These are phyloP conservation scores for Micrastur ruficollis DNA, from an alignment of 2,797 vertebrate genomes.

Conservation along the genomic window DNA sequence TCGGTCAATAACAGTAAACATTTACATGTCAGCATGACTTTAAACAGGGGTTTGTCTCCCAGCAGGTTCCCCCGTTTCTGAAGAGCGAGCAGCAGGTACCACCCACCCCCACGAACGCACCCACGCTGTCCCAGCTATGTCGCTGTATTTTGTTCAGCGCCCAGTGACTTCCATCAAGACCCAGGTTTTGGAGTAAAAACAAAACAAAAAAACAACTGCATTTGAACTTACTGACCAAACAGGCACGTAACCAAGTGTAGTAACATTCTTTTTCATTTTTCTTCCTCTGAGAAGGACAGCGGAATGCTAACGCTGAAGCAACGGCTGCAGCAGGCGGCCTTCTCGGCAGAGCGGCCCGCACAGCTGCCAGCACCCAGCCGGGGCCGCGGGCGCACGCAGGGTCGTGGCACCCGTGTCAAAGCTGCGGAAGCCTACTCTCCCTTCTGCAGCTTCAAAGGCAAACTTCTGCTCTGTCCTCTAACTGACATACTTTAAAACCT, in stretches of 20 bases:
- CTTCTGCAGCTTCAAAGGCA: not conserved
- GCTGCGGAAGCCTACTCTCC: not conserved
- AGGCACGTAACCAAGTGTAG: not conserved
- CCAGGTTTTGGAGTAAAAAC: not conserved
- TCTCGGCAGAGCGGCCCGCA: not conserved
- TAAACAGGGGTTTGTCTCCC: not conserved
- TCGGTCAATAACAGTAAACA: not conserved
- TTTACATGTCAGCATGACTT: not conserved
- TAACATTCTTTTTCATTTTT: not conserved
- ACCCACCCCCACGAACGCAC: accelerated
- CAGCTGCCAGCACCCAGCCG: not conserved
- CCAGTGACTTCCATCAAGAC: not conserved
- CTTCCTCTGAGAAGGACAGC: not conserved
- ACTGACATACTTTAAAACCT: not conserved
- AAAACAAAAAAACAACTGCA: not conserved
- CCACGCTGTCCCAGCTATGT: not conserved
- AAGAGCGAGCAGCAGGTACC: not conserved
- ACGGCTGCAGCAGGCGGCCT: not conserved
- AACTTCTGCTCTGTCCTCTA: not conserved
- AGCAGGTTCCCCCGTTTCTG: not conserved
- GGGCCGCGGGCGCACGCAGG: not conserved
- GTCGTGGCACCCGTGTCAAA: not conserved
- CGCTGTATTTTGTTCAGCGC: not conserved
- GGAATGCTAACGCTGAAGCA: not conserved
- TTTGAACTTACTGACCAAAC: not conserved